Base-by-base conservation (phyloP, 2,113 vertebrate species). In the Machaerirhynchus nigripectus region DNA sequence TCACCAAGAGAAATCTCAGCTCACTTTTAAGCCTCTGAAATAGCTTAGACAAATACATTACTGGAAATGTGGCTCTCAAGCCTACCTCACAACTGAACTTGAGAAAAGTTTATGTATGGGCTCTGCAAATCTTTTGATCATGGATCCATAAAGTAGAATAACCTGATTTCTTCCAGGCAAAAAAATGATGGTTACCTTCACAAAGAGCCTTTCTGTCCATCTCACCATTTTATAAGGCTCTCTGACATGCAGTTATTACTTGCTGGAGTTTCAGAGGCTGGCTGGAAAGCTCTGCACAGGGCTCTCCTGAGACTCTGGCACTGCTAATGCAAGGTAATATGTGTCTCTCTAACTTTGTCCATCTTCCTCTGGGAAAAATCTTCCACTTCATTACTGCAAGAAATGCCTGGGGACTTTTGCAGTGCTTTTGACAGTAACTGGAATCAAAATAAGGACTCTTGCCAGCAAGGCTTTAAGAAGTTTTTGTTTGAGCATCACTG, bases 341-440 rank as follows among this genome's bases (percentile, higher is more conserved):
- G 9, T 30, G 39, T 70, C 46, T 84, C 50, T 87, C 67, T 80
- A 86, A 63, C 55, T 75, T 67, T 67, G 68, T n/a, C 64, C 59
- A 9, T 52, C 68, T 86, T 91, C 64, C 82, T 75, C 73, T 77
- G 79, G 76, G 93, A 90, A 39, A 94, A 90, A 90, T 80, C 27
- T n/a, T 96, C 57, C 60, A 77, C 64, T 89, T 84, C 68, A 94
- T 78, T 90, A 86, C 44, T 84, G 88, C 4, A n/a, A 59, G 77
- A 96, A 94, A 91, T 65, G 65, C 74, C 91, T 76, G n/a, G 81
- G 60, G 89, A 91, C 8, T 82, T 93, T 71, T 89, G 49, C 53
- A 87, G 44, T 44, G 37, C 30, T 90, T 86, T 91, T 94, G 75
- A 93, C 82, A 83, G 93, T 67, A 94, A 88, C 82, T 84, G 59